Conservation (phyloP, 2,888 invertebrate species). For the Eristalinus aeneus region DNA sequence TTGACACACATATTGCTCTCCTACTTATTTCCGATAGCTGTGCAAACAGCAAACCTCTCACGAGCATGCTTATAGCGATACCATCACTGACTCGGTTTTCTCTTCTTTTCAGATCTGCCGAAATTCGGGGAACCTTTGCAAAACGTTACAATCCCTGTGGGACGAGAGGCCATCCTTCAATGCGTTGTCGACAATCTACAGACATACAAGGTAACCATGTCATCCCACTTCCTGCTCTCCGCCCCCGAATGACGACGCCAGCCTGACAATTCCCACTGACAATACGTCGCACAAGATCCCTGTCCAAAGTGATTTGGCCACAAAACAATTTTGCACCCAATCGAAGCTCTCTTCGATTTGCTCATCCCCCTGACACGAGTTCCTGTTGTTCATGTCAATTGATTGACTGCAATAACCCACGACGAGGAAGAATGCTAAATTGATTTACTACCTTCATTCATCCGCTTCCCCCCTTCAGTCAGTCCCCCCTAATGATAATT, state of each 20-base stretch:
- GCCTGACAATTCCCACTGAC: constrained; percentile 24
- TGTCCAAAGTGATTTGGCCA: constrained; percentile 51
- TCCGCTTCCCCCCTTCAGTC: neutral
- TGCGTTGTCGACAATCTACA: constrained; percentile 87
- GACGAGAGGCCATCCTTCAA: constrained; percentile 85
- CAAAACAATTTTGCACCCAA: constrained; percentile 69
- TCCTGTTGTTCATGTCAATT: constrained; percentile 62
- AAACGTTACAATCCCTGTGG: constrained; percentile 86
- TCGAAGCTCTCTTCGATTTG: constrained; percentile 54
- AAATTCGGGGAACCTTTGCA: constrained; percentile 85
- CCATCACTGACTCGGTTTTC: constrained; percentile 12
- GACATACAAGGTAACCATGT: constrained; percentile 83
- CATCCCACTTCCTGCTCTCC: neutral
- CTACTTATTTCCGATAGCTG: constrained; percentile 5
- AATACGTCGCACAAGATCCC: constrained; percentile 47
- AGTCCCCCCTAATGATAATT: constrained; percentile 63
- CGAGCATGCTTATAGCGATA: constrained; percentile 44
- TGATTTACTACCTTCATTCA: constrained; percentile 66
- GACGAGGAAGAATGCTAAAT: constrained; percentile 50
- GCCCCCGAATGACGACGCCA: neutral
- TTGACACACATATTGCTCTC: constrained; percentile 37
- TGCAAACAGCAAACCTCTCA: constrained; percentile 32
- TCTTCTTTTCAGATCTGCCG: constrained; percentile 83
- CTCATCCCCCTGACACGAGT: constrained; percentile 13
- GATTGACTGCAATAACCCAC: constrained; percentile 59